These are phyloP conservation scores for Dasyornis broadbenti DNA, from an alignment of 2,113 vertebrate genomes.

Conservation along the genomic window DNA sequence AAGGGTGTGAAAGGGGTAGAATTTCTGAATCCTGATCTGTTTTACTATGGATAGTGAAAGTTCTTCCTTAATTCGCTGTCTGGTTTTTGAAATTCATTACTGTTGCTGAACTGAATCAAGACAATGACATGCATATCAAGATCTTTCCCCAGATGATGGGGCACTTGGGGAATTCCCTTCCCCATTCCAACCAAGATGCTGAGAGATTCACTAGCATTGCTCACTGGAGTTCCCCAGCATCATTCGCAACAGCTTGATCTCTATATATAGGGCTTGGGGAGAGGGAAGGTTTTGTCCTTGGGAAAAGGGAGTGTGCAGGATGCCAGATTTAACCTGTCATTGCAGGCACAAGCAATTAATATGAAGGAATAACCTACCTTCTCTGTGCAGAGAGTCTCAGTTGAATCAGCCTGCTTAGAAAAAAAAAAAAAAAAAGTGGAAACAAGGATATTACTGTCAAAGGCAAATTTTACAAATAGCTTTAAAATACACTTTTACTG, in stretches of 20 bases:
- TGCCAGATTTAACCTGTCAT: not conserved
- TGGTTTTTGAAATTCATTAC: constrained; percentile 12
- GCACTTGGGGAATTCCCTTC: constrained; percentile 3
- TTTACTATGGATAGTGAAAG: constrained; percentile 19
- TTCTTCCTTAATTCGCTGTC: not conserved
- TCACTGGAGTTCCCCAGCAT: constrained; percentile 53
- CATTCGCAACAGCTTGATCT: not conserved
- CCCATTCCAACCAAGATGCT: not conserved
- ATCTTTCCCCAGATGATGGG: not conserved
- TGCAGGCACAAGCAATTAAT: not conserved
- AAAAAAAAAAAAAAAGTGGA: not conserved
- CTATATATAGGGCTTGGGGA: not conserved
- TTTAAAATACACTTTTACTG: not conserved
- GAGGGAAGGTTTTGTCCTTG: constrained; percentile 12
- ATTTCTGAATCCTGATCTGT: constrained; percentile 49
- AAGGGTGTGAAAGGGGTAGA: constrained; percentile 60
- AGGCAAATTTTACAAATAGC: not conserved
- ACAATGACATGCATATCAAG: not conserved
- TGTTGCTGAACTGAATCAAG: not conserved
- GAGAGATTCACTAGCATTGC: constrained; percentile 22
- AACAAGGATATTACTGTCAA: not conserved
- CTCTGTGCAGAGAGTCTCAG: not conserved
- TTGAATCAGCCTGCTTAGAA: not conserved
- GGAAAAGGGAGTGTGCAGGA: constrained; percentile 5
- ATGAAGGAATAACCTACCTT: not conserved